These are phyloP conservation scores for Coranthus polyacanthus DNA, from an alignment of 2,797 vertebrate species.

Conservation along the genomic window DNA sequence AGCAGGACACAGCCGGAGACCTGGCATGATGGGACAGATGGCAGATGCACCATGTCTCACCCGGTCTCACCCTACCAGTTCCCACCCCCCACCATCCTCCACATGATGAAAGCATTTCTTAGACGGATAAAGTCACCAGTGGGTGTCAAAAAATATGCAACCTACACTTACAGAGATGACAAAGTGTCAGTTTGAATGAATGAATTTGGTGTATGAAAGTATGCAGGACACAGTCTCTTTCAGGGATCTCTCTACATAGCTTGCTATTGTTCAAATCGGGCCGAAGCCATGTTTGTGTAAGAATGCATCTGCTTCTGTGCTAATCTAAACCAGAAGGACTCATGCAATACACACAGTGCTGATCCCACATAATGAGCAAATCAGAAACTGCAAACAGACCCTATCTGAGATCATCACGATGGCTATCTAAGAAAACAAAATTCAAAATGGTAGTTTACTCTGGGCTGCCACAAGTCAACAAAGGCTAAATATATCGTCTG, in stretches of 20 bases:
- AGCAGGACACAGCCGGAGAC: conserved; percentile 44
- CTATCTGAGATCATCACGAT: too few relatives aligned
- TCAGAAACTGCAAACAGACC: not conserved
- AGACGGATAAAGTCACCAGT: conserved; percentile 28
- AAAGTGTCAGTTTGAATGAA: conserved; percentile 28
- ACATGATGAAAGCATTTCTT: conserved; percentile 28
- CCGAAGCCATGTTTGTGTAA: conserved; percentile 3
- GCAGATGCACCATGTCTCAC: conserved; percentile 43
- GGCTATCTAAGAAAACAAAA: not conserved
- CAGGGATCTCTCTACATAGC: too few relatives aligned
- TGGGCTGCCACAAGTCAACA: too few relatives aligned
- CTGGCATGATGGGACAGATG: conserved; percentile 60
- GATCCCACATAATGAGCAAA: conserved; percentile 3
- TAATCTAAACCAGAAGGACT: not conserved
- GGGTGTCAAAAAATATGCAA: conserved; percentile 38
- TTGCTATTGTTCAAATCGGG: conserved; percentile 1
- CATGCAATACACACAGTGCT: not conserved
- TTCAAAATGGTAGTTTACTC: too few relatives aligned
- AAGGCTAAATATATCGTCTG: not conserved
- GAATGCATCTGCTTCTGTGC: not conserved
- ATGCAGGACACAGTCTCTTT: conserved; percentile 9
- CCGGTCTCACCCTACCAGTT: conserved; percentile 14
- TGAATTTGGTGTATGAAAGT: conserved; percentile 17
- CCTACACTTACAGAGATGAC: conserved; percentile 27
- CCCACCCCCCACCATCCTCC: not conserved